Evolutionary conservation across 2,888 invertebrate species (phyloP), one percentile per base, ranked within the genome.

Genomic region (Liodrosophila aerea): DNA sequence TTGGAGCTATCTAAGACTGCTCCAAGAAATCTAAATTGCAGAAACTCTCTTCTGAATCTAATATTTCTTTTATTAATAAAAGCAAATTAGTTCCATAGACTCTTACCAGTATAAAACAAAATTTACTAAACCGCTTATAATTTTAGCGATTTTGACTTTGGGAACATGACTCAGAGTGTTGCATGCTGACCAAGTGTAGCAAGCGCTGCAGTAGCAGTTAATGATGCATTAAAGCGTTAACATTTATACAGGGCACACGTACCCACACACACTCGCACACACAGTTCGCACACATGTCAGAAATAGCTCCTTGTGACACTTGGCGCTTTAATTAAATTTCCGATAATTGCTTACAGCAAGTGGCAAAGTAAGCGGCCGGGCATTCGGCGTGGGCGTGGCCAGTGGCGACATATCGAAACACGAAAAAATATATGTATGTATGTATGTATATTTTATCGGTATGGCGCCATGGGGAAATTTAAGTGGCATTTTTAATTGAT

Each of bases 401-500:
- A 40, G 45, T 52, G 54, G 54, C 75, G 56, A 58, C 59, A 49
- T 36, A 40, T 31, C 22, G 61, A 33, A 40, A 67, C 73, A 80
- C 63, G 63, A 59, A 73, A 72, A n/a, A n/a, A n/a, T n/a, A 80
- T 65, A 68, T 80, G 73, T 47, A 58, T 54, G 49, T 64, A 49
- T 46, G 70, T 57, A 54, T 40, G 5, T 22, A 22, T 5, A 4
- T 22, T 22, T 22, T n/a, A n/a, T n/a, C n/a, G n/a, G 22, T 22
- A 22, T 22, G 22, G 22, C 22, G 22, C 22, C 22, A 22, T 22
- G 22, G 46, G 37, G 60, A 29, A 49, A 66, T 75, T 77, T 67
- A 85, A 85, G 85, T 67, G 85, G 61, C 68, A 64, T 78, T 78
- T 82, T 71, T 82, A 78, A 78, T 85, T 78, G 85, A 78, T 78